phyloP scores from a whole-genome alignment of 2,888 invertebrate genomes.

The Lithodes maja region DNA sequence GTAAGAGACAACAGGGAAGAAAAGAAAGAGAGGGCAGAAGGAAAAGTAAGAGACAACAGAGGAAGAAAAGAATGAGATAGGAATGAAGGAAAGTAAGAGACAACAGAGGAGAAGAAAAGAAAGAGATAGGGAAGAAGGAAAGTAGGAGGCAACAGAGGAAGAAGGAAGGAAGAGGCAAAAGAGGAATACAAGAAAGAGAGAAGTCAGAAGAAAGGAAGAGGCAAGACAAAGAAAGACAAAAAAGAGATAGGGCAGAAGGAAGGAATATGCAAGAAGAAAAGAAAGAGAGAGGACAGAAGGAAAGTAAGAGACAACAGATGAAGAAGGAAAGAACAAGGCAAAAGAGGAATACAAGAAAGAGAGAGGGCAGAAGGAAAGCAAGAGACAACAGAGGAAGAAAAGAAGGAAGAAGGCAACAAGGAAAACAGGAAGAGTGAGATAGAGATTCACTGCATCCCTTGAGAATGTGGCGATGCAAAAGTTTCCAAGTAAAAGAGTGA shows the following conservation, averaged over 20 bases:
- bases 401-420: background rate
- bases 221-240: background rate
- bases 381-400: background rate
- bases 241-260: background rate
- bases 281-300: background rate
- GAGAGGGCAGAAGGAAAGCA: background rate
- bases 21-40: background rate
- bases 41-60: background rate
- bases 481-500: too few relatives aligned
- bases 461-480: too few relatives aligned
- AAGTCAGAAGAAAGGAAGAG: background rate
- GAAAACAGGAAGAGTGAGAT: background rate
- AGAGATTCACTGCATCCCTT: background rate
- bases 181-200: background rate
- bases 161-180: background rate
- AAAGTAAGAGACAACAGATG: background rate
- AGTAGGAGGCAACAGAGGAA: background rate
- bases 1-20: background rate
- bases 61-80: background rate
- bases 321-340: background rate
- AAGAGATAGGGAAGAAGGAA: background rate
- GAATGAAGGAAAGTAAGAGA: background rate
- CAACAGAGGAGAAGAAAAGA: background rate
- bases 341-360: background rate
- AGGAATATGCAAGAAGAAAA: background rate